Evolutionary conservation across 2,888 invertebrate species (phyloP), one percentile per base, ranked within the genome.

Genomic region (Clepsis dumicolana): DNA sequence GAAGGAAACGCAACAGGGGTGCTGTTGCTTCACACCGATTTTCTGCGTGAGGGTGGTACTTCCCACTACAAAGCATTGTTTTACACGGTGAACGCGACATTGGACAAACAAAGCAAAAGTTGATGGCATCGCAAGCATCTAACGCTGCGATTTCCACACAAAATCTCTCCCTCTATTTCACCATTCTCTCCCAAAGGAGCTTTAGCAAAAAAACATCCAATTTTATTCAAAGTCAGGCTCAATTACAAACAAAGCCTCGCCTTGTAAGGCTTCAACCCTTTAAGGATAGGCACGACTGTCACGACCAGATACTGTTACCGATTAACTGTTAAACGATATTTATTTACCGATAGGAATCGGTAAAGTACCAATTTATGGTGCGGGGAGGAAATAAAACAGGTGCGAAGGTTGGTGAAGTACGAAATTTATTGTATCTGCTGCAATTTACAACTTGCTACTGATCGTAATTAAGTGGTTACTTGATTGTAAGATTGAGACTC

Each of bases 311-410:
- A 50, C 64, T 64, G 64, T 68, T 70, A 70, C 69, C 41, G 70
- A 62, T 64, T 65, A 56, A 56, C 69, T 16, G 66, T 60, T 52
- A 60, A 62, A 29, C 70, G 70, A 71, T 77, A 77, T 75, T 76
- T 75, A 74, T 74, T 77, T 71, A 67, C 21, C 61, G 77, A 77
- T 74, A 72, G 53, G 59, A 67, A 76, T 76, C 76, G 64, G 68
- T 73, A 71, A 60, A 48, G 27, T 52, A 70, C 38, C 65, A 67
- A 74, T 73, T 75, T 72, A 75, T 76, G 71, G 71, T 66, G 14
- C 59, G 25, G 32, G 59, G 16, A 4, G 24, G 21, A 27, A 59
- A 41, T 59, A 57, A 50, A 52, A 24, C 38, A 59, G 38, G 38
- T 41, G 41, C n/a, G 41, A 4, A 24, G 14, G 29, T 12, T 50